phyloP scores from a whole-genome alignment of 2,888 invertebrate species.

The Cephus runcator region DNA sequence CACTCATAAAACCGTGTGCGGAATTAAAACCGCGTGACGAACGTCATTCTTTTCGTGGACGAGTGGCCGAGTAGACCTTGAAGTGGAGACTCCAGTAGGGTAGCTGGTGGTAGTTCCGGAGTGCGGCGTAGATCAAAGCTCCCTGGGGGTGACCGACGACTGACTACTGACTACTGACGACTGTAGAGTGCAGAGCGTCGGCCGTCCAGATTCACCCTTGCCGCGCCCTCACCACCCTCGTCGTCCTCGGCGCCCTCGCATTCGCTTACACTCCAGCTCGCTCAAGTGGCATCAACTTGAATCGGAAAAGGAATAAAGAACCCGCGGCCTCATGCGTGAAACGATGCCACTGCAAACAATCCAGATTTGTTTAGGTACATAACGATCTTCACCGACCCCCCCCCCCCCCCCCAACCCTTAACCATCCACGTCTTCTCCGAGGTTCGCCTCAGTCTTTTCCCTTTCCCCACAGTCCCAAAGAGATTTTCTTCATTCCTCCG shows the following conservation, averaged over 20 bases:
- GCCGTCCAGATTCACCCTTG: background rate
- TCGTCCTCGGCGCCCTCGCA: constrained; percentile 21
- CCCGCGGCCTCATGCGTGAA: constrained; percentile 64
- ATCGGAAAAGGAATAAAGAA: constrained; percentile 63
- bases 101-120: constrained; percentile 41
- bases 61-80: constrained; percentile 35
- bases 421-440: constrained; percentile 7
- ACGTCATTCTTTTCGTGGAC: constrained; percentile 37
- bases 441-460: background rate
- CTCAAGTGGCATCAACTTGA: constrained; percentile 63
- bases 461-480: background rate
- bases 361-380: constrained; percentile 62
- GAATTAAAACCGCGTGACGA: constrained; percentile 35
- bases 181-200: background rate
- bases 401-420: constrained; percentile 3
- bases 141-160: constrained; percentile 54
- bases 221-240: constrained; percentile 4
- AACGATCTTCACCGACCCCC: constrained; percentile 48
- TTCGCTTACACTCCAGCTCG: constrained; percentile 59
- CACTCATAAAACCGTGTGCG: background rate
- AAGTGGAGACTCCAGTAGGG: constrained; percentile 40
- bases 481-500: background rate
- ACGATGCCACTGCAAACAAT: constrained; percentile 66
- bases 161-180: constrained; percentile 23
- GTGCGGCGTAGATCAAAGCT: constrained; percentile 63